These are phyloP conservation scores for Lates calcarifer DNA, from an alignment of 2,113 vertebrate genomes.

Conservation along the genomic window DNA sequence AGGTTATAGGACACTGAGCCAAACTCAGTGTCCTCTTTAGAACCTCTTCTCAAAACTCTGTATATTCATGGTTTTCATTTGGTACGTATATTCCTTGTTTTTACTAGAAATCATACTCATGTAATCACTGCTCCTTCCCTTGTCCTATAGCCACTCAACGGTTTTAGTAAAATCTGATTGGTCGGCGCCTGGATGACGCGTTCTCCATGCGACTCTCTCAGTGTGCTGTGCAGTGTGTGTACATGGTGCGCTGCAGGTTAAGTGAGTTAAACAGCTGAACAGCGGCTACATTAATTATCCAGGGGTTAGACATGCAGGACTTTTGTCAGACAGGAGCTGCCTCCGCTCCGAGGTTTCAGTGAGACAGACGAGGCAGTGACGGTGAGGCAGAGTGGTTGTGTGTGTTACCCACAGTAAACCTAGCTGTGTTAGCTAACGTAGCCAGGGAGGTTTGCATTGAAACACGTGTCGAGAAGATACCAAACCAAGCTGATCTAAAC, in stretches of 20 bases:
- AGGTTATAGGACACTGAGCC: too few species aligned
- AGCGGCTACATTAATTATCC: not conserved
- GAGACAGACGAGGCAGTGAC: not conserved
- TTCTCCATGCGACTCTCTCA: constrained; percentile 38
- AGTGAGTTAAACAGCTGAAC: not conserved
- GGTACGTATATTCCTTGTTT: too few species aligned
- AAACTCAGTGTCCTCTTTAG: too few species aligned
- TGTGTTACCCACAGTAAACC: not conserved
- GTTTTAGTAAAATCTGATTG: constrained; percentile 31
- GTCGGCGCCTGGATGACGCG: constrained; percentile 15
- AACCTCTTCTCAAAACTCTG: too few species aligned
- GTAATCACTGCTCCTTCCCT: too few species aligned
- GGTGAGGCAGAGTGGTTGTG: constrained; percentile 16
- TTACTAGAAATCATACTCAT: too few species aligned
- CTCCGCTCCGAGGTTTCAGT: not conserved
- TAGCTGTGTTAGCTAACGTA: not conserved
- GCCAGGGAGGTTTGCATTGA: not conserved
- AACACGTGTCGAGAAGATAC: constrained; percentile 36
- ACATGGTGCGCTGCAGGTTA: not conserved
- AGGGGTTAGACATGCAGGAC: not conserved
- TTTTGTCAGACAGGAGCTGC: not conserved
- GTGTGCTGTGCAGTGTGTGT: not conserved
- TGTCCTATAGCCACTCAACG: not conserved
- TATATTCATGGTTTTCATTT: too few species aligned
- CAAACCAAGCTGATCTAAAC: not conserved